These are phyloP conservation scores for Daubentonia madagascariensis DNA, from an alignment of 2,113 vertebrate genomes.

Conservation along the genomic window DNA sequence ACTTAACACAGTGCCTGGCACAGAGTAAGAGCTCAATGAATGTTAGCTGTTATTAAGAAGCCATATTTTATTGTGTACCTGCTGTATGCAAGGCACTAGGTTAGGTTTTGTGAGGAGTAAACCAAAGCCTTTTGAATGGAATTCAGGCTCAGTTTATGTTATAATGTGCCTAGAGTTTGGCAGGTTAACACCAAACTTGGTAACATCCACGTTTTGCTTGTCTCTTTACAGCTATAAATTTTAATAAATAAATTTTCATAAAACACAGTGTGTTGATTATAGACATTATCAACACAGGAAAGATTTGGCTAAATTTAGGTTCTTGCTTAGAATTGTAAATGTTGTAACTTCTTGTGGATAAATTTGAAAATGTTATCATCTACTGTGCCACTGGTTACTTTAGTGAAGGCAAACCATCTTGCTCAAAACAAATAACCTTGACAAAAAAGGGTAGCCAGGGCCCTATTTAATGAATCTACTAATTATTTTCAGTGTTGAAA, in stretches of 20 bases:
- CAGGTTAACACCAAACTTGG: neutral
- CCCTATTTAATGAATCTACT: neutral
- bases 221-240: neutral
- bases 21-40: neutral
- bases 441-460: neutral
- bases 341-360: constrained; percentile 3
- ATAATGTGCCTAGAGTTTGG: neutral
- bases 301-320: neutral
- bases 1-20: neutral
- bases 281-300: neutral
- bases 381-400: constrained; percentile 2
- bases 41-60: neutral
- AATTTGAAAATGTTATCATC: constrained; percentile 32
- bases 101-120: neutral
- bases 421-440: constrained; percentile 47
- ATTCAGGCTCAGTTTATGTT: neutral
- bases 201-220: neutral
- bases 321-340: constrained; percentile 7
- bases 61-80: neutral
- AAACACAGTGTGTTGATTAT: neutral
- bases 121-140: neutral
- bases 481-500: neutral
- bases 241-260: neutral
- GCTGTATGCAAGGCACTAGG: neutral
- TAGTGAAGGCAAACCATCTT: constrained; percentile 19